A percentile compares a stretch with the other conserved stretches of the same genome.
Evolutionary conservation across 2,888 invertebrate species (phyloP).

Genomic region (Chromoteleia sp.): DNA sequence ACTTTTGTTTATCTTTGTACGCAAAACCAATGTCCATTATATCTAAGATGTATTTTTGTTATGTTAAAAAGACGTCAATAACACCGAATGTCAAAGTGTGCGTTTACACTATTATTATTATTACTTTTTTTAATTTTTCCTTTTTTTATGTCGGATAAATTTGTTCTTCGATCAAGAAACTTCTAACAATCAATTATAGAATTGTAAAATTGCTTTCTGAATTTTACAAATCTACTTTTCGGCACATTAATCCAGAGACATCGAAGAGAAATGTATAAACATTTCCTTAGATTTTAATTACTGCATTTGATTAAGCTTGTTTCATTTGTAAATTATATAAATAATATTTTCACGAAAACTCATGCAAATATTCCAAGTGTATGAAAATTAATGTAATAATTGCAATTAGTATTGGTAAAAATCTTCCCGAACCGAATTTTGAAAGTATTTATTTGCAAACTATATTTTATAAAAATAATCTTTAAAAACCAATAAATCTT

Average conservation of each 20-base stretch:
- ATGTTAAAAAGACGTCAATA: conserved; percentile 21
- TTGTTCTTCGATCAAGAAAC: neutral
- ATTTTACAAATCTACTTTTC: conserved; percentile 5
- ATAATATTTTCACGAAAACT: conserved; percentile 77
- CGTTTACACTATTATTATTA: conserved; percentile 1
- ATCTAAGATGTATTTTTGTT: conserved; percentile 21
- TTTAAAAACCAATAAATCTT: conserved; percentile 17
- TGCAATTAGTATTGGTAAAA: too few relatives aligned
- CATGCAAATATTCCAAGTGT: conserved; percentile 41
- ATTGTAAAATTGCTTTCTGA: neutral
- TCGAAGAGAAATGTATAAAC: conserved; percentile 6
- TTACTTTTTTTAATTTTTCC: neutral
- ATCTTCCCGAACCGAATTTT: neutral
- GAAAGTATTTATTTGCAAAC: neutral
- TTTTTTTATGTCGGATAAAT: conserved; percentile 1
- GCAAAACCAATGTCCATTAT: conserved; percentile 27
- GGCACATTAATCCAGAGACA: conserved; percentile 24
- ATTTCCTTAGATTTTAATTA: neutral
- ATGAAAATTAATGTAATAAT: neutral
- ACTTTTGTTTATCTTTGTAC: conserved; percentile 19
- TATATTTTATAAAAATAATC: conserved; percentile 22
- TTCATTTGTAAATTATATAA: conserved; percentile 43
- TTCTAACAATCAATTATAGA: neutral
- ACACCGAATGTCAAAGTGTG: conserved; percentile 42
- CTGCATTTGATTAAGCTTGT: conserved; percentile 19